phyloP scores from a whole-genome alignment of 1,140 invertebrate genomes.

The Scaptomyza graminum region DNA sequence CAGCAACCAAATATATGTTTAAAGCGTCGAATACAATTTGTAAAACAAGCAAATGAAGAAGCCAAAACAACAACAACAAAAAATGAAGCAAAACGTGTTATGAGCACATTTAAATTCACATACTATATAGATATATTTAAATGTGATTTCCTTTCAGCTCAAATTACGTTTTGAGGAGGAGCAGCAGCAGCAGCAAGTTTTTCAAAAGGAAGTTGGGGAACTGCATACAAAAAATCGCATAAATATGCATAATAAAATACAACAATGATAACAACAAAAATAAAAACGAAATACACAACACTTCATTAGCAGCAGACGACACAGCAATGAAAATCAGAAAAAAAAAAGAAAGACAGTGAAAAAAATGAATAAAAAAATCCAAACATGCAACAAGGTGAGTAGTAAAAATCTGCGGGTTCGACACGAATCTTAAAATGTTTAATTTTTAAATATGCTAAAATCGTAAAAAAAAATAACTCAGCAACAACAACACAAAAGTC shows the following conservation, averaged over 20 bases:
- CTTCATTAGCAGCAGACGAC: constrained; percentile 67
- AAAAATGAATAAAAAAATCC: constrained; percentile 18
- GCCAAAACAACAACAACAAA: constrained; percentile 3
- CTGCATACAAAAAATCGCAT: constrained; percentile 42
- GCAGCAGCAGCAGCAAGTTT: constrained; percentile 20
- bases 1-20: constrained; percentile 48
- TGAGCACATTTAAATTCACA: constrained; percentile 36
- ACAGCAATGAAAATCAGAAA: constrained; percentile 31
- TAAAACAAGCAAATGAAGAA: constrained; percentile 55
- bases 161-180: constrained; percentile 52
- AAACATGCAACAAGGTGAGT: constrained; percentile 48
- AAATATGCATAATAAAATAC: constrained; percentile 61
- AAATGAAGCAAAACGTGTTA: constrained; percentile 64
- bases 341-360: constrained; percentile 19
- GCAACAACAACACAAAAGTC: constrained; percentile 19
- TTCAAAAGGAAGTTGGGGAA: constrained; percentile 40
- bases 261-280: constrained; percentile 26
- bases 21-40: constrained; percentile 59
- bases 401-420: constrained; percentile 72
- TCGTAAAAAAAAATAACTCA: constrained; percentile 52
- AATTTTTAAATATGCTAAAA: constrained; percentile 74
- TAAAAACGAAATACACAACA: constrained; percentile 40
- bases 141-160: constrained; percentile 44
- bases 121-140: constrained; percentile 7
- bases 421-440: constrained; percentile 63